Base-by-base conservation (phyloP, 2,797 vertebrate genomes). In the Octomys mimax region DNA sequence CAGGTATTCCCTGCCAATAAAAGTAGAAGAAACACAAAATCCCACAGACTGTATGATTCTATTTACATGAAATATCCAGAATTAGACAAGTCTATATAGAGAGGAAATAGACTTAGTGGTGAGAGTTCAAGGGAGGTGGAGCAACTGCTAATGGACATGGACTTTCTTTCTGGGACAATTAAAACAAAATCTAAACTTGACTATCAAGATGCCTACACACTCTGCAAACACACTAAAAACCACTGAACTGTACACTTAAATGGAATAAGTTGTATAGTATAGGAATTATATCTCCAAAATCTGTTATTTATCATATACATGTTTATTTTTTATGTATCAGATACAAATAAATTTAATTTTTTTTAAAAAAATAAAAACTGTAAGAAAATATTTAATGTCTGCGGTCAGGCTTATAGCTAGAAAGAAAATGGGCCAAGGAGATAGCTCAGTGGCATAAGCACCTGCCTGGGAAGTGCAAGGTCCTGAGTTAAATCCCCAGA, bases 1-100 rank as follows among this genome's bases (percentile, higher is more conserved):
- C 33, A 92, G 71, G 21, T 54, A 64, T 83, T 77, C 94, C 31
- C 64, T 77, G 85, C 68, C 8, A 61, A 89, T 28, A 92, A 96
- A 95, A 88, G 7, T 85, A 5, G 81, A 95, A 86, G 68, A 94
- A 87, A 84, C 39, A 95, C 6, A 93, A 71, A 71, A 59, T 21
- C 7, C 28, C 66, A 94, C 46, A 39, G 33, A 66, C 19, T 81
- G 39, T 57, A 11, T 80, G 71, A 78, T 31, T 81, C 84, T 52
- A 62, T 91, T 95, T 90, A 95, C 12, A 82, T 13, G 33, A 77
- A 87, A 49, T 85, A 16, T 71, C 42, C 64, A 87, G 57, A 94
- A 94, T 73, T 2, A 94, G 92, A 57, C 22, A 85, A 75, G 79
- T 85, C 52, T 81, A 64, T 33, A 68, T 0, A 81, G 13, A 75